Evolutionary conservation across 2,888 invertebrate species (phyloP).

Genomic region (Machimus rusticus): DNA sequence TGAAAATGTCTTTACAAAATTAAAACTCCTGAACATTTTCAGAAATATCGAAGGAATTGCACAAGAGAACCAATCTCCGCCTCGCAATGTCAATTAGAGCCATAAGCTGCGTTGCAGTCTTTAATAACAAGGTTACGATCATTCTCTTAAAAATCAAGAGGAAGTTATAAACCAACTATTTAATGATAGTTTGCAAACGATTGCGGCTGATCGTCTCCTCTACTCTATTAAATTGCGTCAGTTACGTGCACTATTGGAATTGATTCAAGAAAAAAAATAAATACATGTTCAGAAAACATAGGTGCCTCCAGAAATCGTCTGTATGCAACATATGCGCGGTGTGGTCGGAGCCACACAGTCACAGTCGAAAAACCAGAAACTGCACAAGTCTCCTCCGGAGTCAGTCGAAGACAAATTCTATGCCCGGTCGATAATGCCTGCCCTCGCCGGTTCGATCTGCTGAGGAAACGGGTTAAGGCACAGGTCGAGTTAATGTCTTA

Average conservation of each 20-base stretch:
- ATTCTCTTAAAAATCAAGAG: slow-evolving; percentile 6
- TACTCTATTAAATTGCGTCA: slow-evolving; percentile 16
- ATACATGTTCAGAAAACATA: neutral
- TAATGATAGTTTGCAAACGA: slow-evolving; percentile 18
- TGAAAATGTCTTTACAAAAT: neutral
- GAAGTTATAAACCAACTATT: slow-evolving; percentile 25
- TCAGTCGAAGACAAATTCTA: slow-evolving; percentile 19
- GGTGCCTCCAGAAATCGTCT: neutral
- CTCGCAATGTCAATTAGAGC: neutral
- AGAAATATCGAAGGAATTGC: neutral
- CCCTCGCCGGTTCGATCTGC: slow-evolving; percentile 7
- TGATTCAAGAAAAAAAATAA: neutral
- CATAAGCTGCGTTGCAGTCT: neutral
- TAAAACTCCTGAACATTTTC: neutral
- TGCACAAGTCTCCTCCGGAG: neutral
- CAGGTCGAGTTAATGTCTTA: slow-evolving; percentile 44
- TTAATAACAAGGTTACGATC: slow-evolving; percentile 20
- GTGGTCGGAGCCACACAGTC: neutral
- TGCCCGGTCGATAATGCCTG: slow-evolving; percentile 1
- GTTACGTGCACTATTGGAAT: slow-evolving; percentile 33
- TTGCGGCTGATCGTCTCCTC: neutral
- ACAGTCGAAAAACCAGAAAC: slow-evolving; percentile 18
- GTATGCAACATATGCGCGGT: neutral
- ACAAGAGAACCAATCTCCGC: neutral
- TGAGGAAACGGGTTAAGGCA: slow-evolving; percentile 44